Evolutionary conservation across 1,140 invertebrate genomes (phyloP), one percentile per base, ranked within the genome.

Genomic region (Ooceraea biroi): DNA sequence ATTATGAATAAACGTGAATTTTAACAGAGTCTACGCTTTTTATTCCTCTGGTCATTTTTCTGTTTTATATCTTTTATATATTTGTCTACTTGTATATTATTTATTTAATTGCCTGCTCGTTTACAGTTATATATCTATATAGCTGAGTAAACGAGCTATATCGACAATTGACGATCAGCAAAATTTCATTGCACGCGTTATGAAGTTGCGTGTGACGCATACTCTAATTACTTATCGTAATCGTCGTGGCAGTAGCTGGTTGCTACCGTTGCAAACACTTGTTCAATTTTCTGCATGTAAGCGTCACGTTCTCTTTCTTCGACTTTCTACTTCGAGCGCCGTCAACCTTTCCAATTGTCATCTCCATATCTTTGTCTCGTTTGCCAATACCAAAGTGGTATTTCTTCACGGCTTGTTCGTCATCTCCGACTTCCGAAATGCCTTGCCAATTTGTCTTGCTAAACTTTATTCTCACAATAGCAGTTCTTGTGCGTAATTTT

Each of bases 251-350:
- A 14, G 50, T 61, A 27, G 36, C 52, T 22, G 52, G 22, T 52
- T 14, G 58, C 63, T 27, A 44, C 48, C 76, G 48, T 46, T 61
- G 76, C 74, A 7, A 7, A 36, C 36, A 36, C 36, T n/a, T 46
- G 65, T 74, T 77, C 84, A 78, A 85, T 85, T 86, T 85, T 85
- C 83, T 61, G 78, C 82, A 69, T 36, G 66, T 57, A 46, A 46
- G 22, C 77, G 85, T 87, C 82, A 83, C 86, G 85, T 84, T 88
- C 85, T 87, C 85, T 84, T 86, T 88, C 85, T 68, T 80, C 85
- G 50, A 73, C 86, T 88, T 88, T 88, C 86, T 88, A 88, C 72
- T 30, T 68, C 66, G 85, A 84, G 22, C 85, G 60, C 55, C 14
- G 52, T 85, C 83, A 27, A 76, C 48, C 50, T 50, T 72, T 61